These are phyloP conservation scores for Lophochroa leadbeateri DNA, from an alignment of 2,113 vertebrate species.

Conservation along the genomic window DNA sequence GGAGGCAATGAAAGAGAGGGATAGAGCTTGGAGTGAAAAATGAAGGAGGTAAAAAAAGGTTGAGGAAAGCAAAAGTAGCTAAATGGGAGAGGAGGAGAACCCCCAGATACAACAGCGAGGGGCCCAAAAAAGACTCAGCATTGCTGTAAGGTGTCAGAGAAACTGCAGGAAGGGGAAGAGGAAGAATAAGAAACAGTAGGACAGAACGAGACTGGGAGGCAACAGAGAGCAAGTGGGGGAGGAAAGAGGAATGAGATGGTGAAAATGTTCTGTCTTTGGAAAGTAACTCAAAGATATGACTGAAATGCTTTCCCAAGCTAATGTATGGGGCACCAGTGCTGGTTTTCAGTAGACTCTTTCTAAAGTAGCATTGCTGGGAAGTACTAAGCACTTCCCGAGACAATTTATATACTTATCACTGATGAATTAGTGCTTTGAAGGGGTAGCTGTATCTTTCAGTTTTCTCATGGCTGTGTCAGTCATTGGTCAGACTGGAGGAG, in stretches of 20 bases:
- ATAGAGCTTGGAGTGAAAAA: background rate
- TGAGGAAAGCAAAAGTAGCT: background rate
- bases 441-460: accelerated
- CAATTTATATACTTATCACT: background rate
- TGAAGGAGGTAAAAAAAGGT: background rate
- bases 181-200: background rate
- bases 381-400: background rate
- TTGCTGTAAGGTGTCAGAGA: background rate
- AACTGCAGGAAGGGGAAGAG: background rate
- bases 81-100: background rate
- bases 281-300: background rate
- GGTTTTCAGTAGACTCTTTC: background rate
- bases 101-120: background rate
- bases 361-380: background rate
- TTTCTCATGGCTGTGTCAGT: background rate
- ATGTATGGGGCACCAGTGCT: background rate
- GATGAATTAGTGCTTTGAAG: background rate
- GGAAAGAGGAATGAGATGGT: background rate
- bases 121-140: background rate
- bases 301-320: background rate
- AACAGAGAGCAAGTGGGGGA: background rate
- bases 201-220: background rate
- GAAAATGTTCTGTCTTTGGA: background rate
- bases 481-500: background rate
- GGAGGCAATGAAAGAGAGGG: background rate